phyloP scores from a whole-genome alignment of 2,888 invertebrate genomes.

The Sarcophaga caerulescens region DNA sequence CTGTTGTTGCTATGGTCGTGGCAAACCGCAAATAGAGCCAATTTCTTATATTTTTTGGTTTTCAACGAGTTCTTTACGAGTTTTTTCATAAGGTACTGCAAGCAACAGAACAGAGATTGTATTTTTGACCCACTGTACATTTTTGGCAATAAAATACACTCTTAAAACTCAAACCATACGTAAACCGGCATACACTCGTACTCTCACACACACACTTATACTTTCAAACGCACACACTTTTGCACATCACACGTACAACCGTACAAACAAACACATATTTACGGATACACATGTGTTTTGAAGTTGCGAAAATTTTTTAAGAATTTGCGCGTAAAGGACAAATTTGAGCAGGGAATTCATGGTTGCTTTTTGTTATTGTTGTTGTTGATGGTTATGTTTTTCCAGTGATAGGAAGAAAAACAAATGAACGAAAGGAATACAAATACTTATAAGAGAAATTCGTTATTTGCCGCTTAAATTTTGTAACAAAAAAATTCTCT shows the following conservation, averaged over 20 bases:
- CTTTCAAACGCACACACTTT: conserved; percentile 46
- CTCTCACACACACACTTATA: conserved; percentile 49
- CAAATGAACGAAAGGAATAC: neutral
- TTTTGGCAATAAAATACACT: conserved; percentile 70
- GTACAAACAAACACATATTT: conserved; percentile 34
- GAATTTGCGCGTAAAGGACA: conserved; percentile 63
- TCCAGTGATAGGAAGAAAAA: neutral
- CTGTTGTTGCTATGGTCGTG: no score
- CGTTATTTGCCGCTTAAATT: conserved; percentile 53
- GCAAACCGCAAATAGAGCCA: no score
- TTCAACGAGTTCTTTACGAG: no score
- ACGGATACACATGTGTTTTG: conserved; percentile 43
- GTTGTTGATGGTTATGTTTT: neutral
- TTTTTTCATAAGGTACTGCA: no score
- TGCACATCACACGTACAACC: conserved; percentile 32
- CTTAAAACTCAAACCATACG: conserved; percentile 74
- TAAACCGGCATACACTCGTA: conserved; percentile 68
- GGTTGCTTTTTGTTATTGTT: neutral
- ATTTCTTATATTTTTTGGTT: no score
- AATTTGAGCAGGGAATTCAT: conserved; percentile 6
- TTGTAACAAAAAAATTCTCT: neutral
- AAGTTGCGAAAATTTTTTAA: conserved; percentile 46
- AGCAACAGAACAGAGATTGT: neutral
- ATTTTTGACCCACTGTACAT: conserved; percentile 55
- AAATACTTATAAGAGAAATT: neutral